Conservation (phyloP, 1,140 invertebrate genomes). For the Neodiprion pinetum region DNA sequence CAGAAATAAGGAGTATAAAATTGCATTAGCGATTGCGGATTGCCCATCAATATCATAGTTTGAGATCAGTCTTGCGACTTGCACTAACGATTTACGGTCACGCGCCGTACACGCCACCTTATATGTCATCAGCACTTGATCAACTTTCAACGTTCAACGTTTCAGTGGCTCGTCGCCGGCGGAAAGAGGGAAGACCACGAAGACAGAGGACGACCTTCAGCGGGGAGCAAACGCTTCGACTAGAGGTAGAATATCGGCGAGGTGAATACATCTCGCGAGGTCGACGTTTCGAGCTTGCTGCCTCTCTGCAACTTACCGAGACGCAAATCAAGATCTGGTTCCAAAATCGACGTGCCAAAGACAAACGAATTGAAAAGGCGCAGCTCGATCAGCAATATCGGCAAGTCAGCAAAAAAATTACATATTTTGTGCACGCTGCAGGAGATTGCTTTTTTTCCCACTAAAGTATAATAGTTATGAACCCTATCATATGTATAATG, state of each 20-base stretch:
- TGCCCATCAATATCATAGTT: too few species aligned
- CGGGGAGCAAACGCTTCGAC: conserved; percentile 86
- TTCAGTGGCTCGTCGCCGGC: conserved; percentile 81
- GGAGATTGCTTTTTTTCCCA: too few species aligned
- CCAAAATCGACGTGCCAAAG: conserved; percentile 93
- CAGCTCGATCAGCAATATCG: conserved; percentile 93
- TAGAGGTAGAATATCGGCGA: conserved; percentile 90
- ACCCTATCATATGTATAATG: too few species aligned
- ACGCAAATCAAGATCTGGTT: conserved; percentile 98
- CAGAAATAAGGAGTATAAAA: neutral
- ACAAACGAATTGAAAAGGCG: conserved; percentile 95
- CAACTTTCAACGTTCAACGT: conserved; percentile 14
- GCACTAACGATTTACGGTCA: too few species aligned
- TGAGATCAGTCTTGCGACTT: too few species aligned
- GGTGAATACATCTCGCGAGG: conserved; percentile 92
- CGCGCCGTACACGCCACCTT: too few species aligned
- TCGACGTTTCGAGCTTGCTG: conserved; percentile 85
- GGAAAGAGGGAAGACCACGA: conserved; percentile 84
- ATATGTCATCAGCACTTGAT: too few species aligned
- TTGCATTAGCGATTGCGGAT: neutral
- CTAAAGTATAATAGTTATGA: too few species aligned
- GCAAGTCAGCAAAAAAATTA: conserved; percentile 58
- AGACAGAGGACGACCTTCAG: conserved; percentile 94
- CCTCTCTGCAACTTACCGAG: conserved; percentile 82
- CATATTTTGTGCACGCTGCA: too few species aligned